A percentile compares a stretch with the other conserved stretches of the same genome.
phyloP scores from a whole-genome alignment of 2,797 vertebrate species.

The Ctenopoma multispine region DNA sequence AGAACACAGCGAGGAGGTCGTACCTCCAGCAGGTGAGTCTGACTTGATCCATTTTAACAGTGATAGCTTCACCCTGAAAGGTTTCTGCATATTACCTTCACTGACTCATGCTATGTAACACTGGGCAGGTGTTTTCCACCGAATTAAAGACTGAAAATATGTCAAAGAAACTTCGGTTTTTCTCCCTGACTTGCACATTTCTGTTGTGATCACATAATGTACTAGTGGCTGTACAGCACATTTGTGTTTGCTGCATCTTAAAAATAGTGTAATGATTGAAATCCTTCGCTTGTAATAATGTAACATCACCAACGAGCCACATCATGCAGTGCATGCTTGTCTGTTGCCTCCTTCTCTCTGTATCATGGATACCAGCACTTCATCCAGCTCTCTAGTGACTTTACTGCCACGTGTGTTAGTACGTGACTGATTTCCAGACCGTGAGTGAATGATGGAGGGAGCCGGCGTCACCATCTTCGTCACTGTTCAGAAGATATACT shows the following conservation, averaged over 20 bases:
- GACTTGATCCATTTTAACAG: constrained; percentile 1
- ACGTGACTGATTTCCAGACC: constrained; percentile 33
- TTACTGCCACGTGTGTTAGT: constrained; percentile 73
- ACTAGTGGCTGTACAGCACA: too few relatives aligned
- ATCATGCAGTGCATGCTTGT: neutral
- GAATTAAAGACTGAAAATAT: too few relatives aligned
- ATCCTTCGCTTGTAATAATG: too few relatives aligned
- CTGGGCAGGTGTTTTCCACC: too few relatives aligned
- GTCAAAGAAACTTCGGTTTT: too few relatives aligned
- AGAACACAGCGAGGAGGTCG: constrained; percentile 7
- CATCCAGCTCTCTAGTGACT: constrained; percentile 47
- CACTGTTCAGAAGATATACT: constrained; percentile 84
- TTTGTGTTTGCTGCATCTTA: neutral
- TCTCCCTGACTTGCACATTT: neutral
- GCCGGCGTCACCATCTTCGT: constrained; percentile 61
- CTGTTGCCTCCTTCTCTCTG: constrained; percentile 6
- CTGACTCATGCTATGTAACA: too few relatives aligned
- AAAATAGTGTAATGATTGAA: neutral
- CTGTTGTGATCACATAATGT: neutral
- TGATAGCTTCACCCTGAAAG: neutral
- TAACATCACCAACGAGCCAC: neutral
- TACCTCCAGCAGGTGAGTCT: constrained; percentile 45
- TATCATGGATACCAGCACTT: constrained; percentile 18
- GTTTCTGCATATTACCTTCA: too few relatives aligned
- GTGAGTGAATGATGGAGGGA: constrained; percentile 75